Conservation (phyloP, 2,888 invertebrate genomes). For the Scelioninae gen. 1 region DNA sequence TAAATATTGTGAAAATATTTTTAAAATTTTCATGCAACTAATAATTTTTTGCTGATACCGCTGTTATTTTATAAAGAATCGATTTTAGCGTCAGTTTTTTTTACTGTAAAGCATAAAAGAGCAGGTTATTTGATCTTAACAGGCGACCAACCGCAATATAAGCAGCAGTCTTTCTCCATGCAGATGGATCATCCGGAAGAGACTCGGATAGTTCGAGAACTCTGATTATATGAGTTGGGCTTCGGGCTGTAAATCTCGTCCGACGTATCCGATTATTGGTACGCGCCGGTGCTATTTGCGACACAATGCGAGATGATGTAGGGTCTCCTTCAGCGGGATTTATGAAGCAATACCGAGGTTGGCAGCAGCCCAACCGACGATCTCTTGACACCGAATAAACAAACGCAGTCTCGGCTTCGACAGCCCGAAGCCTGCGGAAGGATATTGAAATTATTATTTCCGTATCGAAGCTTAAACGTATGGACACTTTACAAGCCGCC, state of each 20-base stretch:
- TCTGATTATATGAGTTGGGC: conserved; percentile 56
- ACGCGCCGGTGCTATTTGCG: conserved; percentile 77
- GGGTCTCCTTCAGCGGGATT: conserved; percentile 78
- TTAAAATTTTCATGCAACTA: no score
- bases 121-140: conserved; percentile 37
- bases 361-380: conserved; percentile 79
- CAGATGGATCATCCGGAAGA: conserved; percentile 62
- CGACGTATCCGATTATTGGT: conserved; percentile 80
- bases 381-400: conserved; percentile 77
- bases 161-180: conserved; percentile 39
- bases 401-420: conserved; percentile 71
- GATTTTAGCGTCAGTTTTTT: no score
- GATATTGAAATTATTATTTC: conserved; percentile 63
- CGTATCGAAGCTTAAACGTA: conserved; percentile 50
- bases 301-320: conserved; percentile 80
- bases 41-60: no score
- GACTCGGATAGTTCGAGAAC: conserved; percentile 45
- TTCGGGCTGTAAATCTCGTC: conserved; percentile 74
- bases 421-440: conserved; percentile 23
- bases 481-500: conserved; percentile 18
- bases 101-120: no score
- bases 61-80: no score
- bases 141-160: conserved; percentile 34
- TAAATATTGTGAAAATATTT: no score
- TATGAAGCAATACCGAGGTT: conserved; percentile 81